A percentile compares a stretch with the other conserved stretches of the same genome.
Conservation (phyloP, 1,140 invertebrate genomes). For the Camponotus floridanus region DNA sequence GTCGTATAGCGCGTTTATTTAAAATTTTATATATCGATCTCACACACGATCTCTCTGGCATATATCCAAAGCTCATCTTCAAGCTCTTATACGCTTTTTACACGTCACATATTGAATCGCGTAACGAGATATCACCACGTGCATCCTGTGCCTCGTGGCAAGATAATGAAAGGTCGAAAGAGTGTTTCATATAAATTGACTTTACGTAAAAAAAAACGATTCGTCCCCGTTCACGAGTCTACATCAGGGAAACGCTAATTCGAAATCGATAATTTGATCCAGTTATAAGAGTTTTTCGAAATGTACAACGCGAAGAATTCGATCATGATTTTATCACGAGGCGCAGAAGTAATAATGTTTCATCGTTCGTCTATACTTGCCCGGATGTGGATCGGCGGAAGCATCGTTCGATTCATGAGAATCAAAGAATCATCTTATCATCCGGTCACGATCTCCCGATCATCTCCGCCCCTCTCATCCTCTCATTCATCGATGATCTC, state of each 20-base stretch:
- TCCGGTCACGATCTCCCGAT: neutral
- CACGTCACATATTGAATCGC: conserved; percentile 25
- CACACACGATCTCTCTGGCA: conserved; percentile 6
- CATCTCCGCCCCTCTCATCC: neutral
- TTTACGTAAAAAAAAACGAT: neutral
- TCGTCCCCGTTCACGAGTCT: too few relatives aligned
- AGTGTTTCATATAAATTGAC: conserved; percentile 8
- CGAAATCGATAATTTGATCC: neutral
- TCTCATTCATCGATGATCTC: conserved; percentile 35
- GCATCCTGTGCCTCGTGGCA: conserved; percentile 41
- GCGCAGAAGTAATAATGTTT: conserved; percentile 33
- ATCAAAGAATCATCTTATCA: conserved; percentile 38
- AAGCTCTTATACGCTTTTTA: conserved; percentile 27
- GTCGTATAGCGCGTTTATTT: conserved; percentile 53
- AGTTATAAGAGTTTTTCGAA: neutral
- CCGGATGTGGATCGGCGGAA: conserved; percentile 19
- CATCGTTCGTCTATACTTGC: conserved; percentile 10
- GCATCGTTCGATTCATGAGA: conserved; percentile 11
- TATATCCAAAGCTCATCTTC: conserved; percentile 31
- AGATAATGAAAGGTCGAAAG: neutral
- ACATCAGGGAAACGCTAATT: neutral
- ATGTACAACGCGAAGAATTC: too few relatives aligned
- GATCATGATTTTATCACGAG: conserved; percentile 16
- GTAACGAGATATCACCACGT: conserved; percentile 20
- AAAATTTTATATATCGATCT: conserved; percentile 49